Evolutionary conservation across 2,113 vertebrate species (phyloP).

Genomic region (Eulemur macaco): DNA sequence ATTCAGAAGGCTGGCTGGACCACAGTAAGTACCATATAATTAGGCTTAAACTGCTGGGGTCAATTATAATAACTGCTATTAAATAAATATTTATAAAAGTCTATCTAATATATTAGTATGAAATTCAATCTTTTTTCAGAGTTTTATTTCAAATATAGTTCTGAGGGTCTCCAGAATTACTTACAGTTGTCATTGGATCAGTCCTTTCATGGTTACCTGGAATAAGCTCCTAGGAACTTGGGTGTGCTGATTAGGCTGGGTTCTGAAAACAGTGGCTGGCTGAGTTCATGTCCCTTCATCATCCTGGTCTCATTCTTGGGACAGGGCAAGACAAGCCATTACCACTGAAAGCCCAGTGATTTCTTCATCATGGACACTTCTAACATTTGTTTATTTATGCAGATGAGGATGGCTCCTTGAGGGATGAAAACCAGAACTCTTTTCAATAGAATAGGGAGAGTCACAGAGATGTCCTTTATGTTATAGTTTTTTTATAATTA

Average conservation of each 20-base stretch:
- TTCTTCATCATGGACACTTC: neutral
- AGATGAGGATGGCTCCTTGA: neutral
- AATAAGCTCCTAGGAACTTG: neutral
- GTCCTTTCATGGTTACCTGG: neutral
- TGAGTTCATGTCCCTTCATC: neutral
- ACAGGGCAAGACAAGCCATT: neutral
- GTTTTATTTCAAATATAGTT: neutral
- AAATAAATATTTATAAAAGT: neutral
- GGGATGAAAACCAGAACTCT: neutral
- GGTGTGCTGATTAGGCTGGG: neutral
- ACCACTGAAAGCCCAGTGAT: fast-evolving
- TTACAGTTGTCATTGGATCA: neutral
- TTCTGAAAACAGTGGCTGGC: neutral
- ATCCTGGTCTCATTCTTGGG: neutral
- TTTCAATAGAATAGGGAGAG: neutral
- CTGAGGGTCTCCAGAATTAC: neutral
- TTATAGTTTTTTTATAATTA: neutral
- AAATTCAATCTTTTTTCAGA: neutral
- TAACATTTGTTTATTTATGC: neutral
- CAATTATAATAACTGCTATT: neutral
- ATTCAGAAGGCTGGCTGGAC: neutral
- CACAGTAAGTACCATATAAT: neutral
- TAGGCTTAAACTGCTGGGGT: neutral
- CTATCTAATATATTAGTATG: neutral
- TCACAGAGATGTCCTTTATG: neutral